Evolutionary conservation across 2,888 invertebrate genomes (phyloP).

Genomic region (Gisinianus flammeolus): DNA sequence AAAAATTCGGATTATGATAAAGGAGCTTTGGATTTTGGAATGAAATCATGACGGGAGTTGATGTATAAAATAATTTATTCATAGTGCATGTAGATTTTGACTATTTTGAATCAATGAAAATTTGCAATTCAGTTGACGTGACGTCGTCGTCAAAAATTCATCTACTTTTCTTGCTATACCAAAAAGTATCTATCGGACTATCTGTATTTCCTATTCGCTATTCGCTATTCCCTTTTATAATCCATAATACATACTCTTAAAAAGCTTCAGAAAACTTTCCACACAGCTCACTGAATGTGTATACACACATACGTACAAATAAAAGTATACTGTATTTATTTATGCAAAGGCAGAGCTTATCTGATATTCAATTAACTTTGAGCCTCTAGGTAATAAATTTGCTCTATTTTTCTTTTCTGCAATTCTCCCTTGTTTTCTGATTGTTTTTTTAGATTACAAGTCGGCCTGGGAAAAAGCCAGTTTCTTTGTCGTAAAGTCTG

Average conservation of each 20-base stretch:
- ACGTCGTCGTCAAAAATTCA: conserved; percentile 21
- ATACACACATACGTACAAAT: background rate
- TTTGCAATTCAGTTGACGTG: conserved; percentile 20
- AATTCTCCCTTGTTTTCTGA: conserved; percentile 24
- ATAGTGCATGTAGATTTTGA: too few relatives aligned
- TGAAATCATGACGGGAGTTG: too few relatives aligned
- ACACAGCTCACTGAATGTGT: too few relatives aligned
- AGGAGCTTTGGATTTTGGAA: too few relatives aligned
- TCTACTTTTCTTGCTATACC: background rate
- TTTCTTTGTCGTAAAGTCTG: conserved; percentile 16
- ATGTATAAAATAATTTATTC: too few relatives aligned
- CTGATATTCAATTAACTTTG: conserved; percentile 33
- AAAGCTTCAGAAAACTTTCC: too few relatives aligned
- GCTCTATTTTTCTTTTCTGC: conserved; percentile 24
- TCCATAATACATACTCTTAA: too few relatives aligned
- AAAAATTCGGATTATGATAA: too few relatives aligned
- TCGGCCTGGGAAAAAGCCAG: conserved; percentile 26
- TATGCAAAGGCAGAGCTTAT: conserved; percentile 17
- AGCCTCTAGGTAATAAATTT: conserved; percentile 23
- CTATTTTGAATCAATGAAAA: background rate
- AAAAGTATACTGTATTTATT: background rate
- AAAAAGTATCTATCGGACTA: background rate
- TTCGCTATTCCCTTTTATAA: too few relatives aligned
- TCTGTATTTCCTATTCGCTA: too few relatives aligned
- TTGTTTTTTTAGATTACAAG: conserved; percentile 27